These are phyloP conservation scores for Cenopis cana DNA, from an alignment of 2,888 invertebrate species.

Conservation along the genomic window DNA sequence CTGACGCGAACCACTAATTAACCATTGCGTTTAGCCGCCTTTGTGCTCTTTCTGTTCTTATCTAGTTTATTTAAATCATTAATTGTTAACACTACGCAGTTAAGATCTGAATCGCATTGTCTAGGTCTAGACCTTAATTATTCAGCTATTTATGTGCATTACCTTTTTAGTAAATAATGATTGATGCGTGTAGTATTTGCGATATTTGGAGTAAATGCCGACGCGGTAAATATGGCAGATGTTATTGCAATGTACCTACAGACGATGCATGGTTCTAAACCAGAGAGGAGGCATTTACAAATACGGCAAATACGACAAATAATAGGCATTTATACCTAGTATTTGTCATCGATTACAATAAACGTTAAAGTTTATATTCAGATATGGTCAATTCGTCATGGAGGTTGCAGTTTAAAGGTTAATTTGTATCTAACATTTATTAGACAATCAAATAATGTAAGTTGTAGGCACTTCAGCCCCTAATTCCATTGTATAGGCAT, in stretches of 20 bases:
- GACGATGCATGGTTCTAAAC: conserved; percentile 10
- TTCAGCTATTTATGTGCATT: not conserved
- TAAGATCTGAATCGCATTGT: conserved; percentile 59
- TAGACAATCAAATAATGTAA: no score
- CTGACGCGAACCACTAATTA: conserved; percentile 73
- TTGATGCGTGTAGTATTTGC: conserved; percentile 15
- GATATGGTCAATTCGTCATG: no score
- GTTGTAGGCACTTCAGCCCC: no score
- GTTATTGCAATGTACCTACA: not conserved
- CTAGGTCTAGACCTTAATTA: conserved; percentile 23
- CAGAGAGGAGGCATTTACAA: not conserved
- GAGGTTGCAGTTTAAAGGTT: no score
- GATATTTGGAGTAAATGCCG: conserved; percentile 32
- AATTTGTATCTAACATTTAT: no score
- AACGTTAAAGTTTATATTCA: no score
- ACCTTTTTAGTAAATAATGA: conserved; percentile 24
- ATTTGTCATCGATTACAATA: no score
- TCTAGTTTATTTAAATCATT: conserved; percentile 60
- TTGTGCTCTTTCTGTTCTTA: conserved; percentile 66
- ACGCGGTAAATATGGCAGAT: not conserved
- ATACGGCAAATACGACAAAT: no score
- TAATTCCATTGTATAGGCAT: no score
- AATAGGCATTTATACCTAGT: no score
- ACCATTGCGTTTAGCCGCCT: conserved; percentile 72
- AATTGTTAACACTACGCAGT: conserved; percentile 60